Evolutionary conservation across 2,888 invertebrate species (phyloP), one percentile per base, ranked within the genome.

Genomic region (Ennomos quercinarius): DNA sequence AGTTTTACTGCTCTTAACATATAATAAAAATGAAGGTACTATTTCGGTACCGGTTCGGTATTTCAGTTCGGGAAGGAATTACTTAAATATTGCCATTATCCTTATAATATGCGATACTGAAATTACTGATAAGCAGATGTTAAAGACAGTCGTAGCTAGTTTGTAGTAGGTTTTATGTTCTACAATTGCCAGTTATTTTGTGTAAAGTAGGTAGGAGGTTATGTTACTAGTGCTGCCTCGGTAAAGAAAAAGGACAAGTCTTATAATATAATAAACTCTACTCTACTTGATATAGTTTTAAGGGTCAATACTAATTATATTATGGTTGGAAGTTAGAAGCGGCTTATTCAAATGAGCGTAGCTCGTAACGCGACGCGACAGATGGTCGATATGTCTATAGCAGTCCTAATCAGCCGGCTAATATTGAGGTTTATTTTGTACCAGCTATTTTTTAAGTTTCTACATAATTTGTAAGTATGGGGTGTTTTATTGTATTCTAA

Each of bases 121-220:
- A n/a, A n/a, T n/a, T n/a, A n/a, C 9, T 12, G 6, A 27, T 27
- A 10, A 46, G 57, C 57, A 57, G 57, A 52, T 57, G 51, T 10
- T 42, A 10, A 34, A 1, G 27, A 46, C 12, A 46, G 40, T 42
- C 11, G 39, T 39, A 51, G 64, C 42, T 12, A 48, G 60, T 57
- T 51, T 46, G 51, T 52, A 55, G 42, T 41, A 45, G 42, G 54
- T 45, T 64, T 48, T 44, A 61, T 44, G 52, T 52, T 47, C 13
- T 44, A 9, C 45, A 41, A 54, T 56, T 45, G 62, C 59, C 61
- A 63, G 64, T 64, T 68, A 66, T 63, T 60, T 66, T 69, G 60
- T 58, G 66, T 61, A 47, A 36, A 27, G n/a, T n/a, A 61, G 52
- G 43, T 39, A 17, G 17, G 17, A 2, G 4, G 17, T 17, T 17